Base-by-base conservation (phyloP, 2,797 vertebrate species). In the Coracias cyanogaster region DNA sequence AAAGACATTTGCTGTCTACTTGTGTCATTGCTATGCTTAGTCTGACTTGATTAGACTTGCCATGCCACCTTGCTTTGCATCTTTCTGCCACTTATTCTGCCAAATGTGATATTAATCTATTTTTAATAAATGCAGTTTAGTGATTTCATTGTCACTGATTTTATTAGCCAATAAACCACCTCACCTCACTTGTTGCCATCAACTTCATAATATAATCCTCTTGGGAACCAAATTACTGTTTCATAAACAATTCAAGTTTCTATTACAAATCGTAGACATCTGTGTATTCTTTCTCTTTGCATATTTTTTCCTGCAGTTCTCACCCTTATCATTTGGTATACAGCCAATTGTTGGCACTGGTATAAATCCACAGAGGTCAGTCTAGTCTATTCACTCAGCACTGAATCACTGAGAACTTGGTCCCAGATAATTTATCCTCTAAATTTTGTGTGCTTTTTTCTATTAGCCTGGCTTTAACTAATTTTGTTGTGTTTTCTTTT, bases 91-190 rank as follows among this genome's bases (percentile, higher is more conserved):
- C 77, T 90, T 86, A 20, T 4, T 76, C 70, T 92, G 62, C 55
- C 70, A 91, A 91, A 77, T 13, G 35, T 0, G 1, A 31, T 7
- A 4, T 22, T 77, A 66, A 66, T 70, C 31, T 88, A 12, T 77
- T 82, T 91, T 77, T 60, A 73, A 52, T 55, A 67, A 73, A 26
- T 17, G 29, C 29, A 66, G 52, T 70, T 82, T 17, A 15, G 45
- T 35, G 67, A 18, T 41, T 79, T 73, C 61, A 58, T 17, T 64
- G 35, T 41, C 6, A 7, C 29, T 1, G 9, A 33, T 85, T 93
- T 88, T 74, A 92, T 96, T 87, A 92, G 69, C 69, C 18, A 52
- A 45, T 84, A 86, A 93, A 81, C 28, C 37, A 37, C 45, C 37
- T 65, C 66, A 26, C 67, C 35, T n/a, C 29, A 60, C 33, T 85